Evolutionary conservation across 2,797 vertebrate species (phyloP).

Genomic region (Dicrostonyx torquatus): DNA sequence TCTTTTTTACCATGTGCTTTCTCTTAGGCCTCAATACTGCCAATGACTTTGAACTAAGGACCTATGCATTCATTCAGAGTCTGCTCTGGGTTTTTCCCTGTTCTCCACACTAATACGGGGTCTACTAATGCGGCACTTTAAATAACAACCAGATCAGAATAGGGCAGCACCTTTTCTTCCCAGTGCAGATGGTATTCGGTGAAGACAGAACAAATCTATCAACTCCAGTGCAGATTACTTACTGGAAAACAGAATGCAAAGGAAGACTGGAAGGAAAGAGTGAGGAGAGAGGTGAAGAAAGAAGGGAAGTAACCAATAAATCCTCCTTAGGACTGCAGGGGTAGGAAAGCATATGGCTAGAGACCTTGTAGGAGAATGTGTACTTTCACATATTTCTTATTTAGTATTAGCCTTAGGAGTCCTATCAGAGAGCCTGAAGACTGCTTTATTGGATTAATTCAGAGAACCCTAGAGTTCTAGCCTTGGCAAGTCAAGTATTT

Average conservation of each 20-base stretch:
- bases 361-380: not conserved
- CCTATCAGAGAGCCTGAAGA: not conserved
- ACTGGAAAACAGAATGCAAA: constrained; percentile 32
- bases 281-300: not conserved
- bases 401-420: not conserved
- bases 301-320: not conserved
- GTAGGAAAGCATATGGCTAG: too few species aligned
- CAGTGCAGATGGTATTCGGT: not conserved
- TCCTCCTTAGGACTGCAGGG: not conserved
- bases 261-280: not conserved
- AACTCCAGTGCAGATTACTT: not conserved
- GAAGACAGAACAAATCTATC: not conserved
- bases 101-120: not conserved
- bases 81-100: not conserved
- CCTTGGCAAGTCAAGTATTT: not conserved
- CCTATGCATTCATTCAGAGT: not conserved
- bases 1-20: not conserved
- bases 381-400: not conserved
- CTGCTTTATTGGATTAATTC: constrained; percentile 4
- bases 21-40: not conserved
- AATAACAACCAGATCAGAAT: not conserved
- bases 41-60: not conserved
- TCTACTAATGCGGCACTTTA: not conserved
- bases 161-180: not conserved
- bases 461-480: not conserved